Percentiles rank a stretch among this genome's conserved stretches.
phyloP scores from a whole-genome alignment of 2,888 invertebrate genomes.

The Prosapia bicincta region DNA sequence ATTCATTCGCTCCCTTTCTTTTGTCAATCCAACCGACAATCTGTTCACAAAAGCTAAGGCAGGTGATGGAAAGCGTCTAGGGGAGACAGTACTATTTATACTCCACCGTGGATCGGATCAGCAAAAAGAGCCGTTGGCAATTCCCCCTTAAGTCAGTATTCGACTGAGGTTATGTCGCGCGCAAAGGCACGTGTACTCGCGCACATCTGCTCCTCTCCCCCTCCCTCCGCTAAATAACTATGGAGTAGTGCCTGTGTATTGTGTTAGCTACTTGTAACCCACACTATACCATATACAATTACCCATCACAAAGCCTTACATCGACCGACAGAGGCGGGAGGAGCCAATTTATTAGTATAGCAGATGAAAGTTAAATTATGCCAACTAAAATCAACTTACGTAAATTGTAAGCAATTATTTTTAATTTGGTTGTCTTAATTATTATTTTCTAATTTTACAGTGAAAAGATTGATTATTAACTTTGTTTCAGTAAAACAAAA shows the following conservation, averaged over 20 bases:
- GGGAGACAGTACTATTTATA: constrained; percentile 28
- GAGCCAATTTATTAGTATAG: no score
- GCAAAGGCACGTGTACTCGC: constrained; percentile 20
- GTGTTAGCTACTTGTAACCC: not conserved
- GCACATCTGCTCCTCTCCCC: constrained; percentile 21
- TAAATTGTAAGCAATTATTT: no score
- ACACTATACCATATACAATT: not conserved
- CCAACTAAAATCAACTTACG: no score
- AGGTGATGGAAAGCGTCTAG: constrained; percentile 12
- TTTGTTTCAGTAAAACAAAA: no score
- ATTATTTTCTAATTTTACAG: no score
- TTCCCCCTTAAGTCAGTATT: constrained; percentile 6
- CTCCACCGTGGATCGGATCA: constrained; percentile 17
- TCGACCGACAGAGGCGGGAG: not conserved
- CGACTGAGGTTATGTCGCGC: constrained; percentile 15
- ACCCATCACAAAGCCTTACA: not conserved
- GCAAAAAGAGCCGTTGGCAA: constrained; percentile 30
- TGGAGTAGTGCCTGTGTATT: constrained; percentile 8
- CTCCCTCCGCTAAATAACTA: not conserved
- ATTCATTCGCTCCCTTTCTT: constrained; percentile 8
- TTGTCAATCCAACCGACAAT: constrained; percentile 26
- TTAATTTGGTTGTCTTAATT: no score
- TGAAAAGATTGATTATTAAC: no score
- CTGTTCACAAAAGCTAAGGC: constrained; percentile 27
- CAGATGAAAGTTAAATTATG: no score